Conservation (phyloP, 2,797 vertebrate species). For the Rhyacichthys aspro region DNA sequence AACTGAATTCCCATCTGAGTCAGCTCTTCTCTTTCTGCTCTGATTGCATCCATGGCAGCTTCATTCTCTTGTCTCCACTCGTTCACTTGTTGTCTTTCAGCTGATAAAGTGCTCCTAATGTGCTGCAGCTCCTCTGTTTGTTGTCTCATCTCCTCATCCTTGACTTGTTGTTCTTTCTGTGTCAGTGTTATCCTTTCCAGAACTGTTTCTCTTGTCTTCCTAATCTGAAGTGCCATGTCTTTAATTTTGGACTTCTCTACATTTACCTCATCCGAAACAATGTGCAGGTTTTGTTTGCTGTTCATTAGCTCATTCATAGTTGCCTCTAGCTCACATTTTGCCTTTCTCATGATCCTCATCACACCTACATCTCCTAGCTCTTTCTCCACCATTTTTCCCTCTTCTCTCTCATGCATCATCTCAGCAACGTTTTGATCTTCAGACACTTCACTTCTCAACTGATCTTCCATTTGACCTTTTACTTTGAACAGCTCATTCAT, state of each 20-base stretch:
- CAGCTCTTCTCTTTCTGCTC: neutral
- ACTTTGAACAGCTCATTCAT: too few species aligned
- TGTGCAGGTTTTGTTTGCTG: neutral
- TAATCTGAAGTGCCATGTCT: neutral
- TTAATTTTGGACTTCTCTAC: neutral
- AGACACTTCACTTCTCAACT: too few species aligned
- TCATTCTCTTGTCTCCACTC: neutral
- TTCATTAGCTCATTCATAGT: neutral
- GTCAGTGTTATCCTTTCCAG: neutral
- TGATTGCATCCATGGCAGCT: neutral
- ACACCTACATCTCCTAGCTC: too few species aligned
- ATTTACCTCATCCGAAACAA: neutral
- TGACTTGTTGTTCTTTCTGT: neutral
- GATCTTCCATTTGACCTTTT: too few species aligned
- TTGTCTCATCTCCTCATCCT: constrained; percentile 1
- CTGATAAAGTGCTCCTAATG: neutral
- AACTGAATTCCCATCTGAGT: neutral
- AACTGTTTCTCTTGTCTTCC: neutral
- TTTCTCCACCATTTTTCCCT: too few species aligned
- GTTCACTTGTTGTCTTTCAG: neutral
- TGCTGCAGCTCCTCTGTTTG: neutral
- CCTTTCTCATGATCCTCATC: neutral
- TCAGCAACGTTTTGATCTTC: too few species aligned
- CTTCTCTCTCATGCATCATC: too few species aligned
- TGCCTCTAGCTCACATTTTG: neutral